Base-by-base conservation (phyloP, 2,888 invertebrate species). In the Pseudolycoriella hygida region DNA sequence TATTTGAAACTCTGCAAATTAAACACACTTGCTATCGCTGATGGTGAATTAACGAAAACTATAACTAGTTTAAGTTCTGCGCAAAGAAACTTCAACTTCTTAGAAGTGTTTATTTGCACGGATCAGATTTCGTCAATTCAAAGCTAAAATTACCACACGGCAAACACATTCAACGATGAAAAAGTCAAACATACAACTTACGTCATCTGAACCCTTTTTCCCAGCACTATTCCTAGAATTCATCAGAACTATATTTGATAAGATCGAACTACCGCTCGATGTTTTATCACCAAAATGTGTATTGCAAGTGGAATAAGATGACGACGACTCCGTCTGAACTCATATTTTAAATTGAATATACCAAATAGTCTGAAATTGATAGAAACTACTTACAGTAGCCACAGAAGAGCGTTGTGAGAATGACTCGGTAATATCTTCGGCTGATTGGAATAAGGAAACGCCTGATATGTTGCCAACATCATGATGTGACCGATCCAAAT, bases 401-500 rank as follows among this genome's bases (percentile, higher is more conserved):
- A 25, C 25, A 8, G 3, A 25, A 4, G 25, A 25, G 8, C 25
- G 25, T 4, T 25, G 25, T 8, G 8, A 25, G 8, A 25, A 56
- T 2, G 62, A 60, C 1, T 60, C 50, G 42, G 61, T 58, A 12
- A 74, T 68, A 55, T 76, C 76, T 49, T 79, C 80, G 3, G 76
- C 77, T 44, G 82, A 82, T 55, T 77, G 73, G 55, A 84, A 83
- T 0, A 81, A 79, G 45, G 76, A 76, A 14, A 84, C 72, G 1
- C 85, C 86, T 18, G 85, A 84, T 48, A 85, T 65, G 51, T 64
- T 64, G 45, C 68, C 70, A 44, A 67, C 69, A 54, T 67, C 64
- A 10, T 52, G 54, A 49, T 12, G 5, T 31, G 38, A 40, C 0
- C 57, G 56, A 45, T 64, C 66, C 3, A 59, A 57, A 51, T 65